A percentile compares a stretch with the other conserved stretches of the same genome.
phyloP scores from a whole-genome alignment of 2,797 vertebrate genomes.

The Phataginus tricuspis region DNA sequence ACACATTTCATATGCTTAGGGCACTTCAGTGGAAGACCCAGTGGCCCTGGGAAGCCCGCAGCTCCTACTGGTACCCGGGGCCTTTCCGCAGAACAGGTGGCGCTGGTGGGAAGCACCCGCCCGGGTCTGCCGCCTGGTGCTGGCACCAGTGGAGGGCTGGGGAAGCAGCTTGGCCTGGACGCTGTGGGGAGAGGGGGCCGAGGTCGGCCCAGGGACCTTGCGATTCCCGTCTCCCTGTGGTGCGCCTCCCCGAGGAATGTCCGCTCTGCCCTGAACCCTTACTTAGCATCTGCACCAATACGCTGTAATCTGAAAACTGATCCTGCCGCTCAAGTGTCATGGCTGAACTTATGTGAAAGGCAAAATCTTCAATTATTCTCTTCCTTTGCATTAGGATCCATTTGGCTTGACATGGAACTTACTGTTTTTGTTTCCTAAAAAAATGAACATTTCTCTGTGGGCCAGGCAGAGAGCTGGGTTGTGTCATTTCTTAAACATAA shows the following conservation, averaged over 20 bases:
- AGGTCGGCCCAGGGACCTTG: accelerated
- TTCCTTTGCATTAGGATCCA: neutral
- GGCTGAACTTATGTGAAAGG: neutral
- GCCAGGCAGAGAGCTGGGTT: neutral
- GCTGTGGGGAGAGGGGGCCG: neutral
- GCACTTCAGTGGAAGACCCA: neutral
- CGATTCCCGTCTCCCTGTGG: too few species aligned
- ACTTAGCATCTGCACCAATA: neutral
- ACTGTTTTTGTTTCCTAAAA: constrained; percentile 27
- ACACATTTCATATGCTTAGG: neutral
- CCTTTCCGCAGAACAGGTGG: neutral
- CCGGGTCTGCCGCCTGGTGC: too few species aligned
- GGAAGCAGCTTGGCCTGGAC: neutral
- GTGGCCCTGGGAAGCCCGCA: neutral
- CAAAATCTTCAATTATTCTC: neutral
- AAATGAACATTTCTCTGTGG: constrained; percentile 18
- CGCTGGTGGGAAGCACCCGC: neutral
- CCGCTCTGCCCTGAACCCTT: neutral
- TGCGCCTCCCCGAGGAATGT: neutral
- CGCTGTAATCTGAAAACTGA: neutral
- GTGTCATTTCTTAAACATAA: neutral
- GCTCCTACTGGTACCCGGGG: neutral
- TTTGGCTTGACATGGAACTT: neutral
- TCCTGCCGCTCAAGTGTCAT: neutral
- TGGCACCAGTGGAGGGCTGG: accelerated